Percentiles rank a stretch among this genome's conserved stretches.
phyloP scores from a whole-genome alignment of 1,140 invertebrate species.

The Chelonus insularis region DNA sequence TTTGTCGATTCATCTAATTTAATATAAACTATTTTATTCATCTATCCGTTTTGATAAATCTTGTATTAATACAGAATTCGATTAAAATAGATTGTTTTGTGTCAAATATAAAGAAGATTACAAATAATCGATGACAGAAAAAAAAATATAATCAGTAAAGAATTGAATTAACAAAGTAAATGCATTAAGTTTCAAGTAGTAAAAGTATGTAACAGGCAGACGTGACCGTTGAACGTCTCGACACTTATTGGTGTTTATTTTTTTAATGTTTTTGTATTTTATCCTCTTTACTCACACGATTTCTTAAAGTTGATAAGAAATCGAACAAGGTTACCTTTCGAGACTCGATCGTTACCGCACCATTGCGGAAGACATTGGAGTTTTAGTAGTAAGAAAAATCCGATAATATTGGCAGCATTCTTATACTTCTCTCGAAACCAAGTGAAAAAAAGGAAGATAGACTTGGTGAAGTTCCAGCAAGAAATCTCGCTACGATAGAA shows the following conservation, averaged over 20 bases:
- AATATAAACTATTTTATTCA: neutral
- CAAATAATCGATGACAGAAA: no score
- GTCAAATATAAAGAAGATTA: no score
- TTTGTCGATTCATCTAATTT: neutral
- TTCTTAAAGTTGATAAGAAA: constrained; percentile 19
- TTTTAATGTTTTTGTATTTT: neutral
- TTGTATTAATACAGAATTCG: no score
- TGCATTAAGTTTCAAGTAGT: no score
- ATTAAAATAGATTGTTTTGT: no score
- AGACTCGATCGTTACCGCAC: constrained; percentile 22
- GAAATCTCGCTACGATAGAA: constrained; percentile 32
- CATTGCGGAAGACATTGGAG: constrained; percentile 21
- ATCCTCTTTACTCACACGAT: constrained; percentile 1
- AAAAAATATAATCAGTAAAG: no score
- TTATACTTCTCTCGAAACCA: neutral
- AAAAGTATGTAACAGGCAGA: neutral
- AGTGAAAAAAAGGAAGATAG: neutral
- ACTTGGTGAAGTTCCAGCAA: constrained; percentile 31
- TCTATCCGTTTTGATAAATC: no score
- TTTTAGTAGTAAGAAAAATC: constrained; percentile 18
- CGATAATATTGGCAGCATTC: constrained; percentile 28
- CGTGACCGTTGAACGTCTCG: constrained; percentile 5
- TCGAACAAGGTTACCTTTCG: constrained; percentile 17
- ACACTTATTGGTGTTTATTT: neutral
- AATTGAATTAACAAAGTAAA: no score